Conservation (phyloP, 2,888 invertebrate genomes). For the Arge pagana region DNA sequence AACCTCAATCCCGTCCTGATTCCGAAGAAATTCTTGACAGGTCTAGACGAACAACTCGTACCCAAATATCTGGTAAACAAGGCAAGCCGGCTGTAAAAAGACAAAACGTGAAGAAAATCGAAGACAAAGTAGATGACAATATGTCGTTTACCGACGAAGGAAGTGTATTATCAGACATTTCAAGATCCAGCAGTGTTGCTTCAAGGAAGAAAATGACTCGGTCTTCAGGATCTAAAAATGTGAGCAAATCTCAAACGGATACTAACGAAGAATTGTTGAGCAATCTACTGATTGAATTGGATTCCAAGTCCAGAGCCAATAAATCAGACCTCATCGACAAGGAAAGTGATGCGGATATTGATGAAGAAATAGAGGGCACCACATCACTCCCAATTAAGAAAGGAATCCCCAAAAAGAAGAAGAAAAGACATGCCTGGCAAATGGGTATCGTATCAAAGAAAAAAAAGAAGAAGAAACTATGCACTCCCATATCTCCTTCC, state of each 20-base stretch:
- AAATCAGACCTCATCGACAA: conserved; percentile 27
- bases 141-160: conserved; percentile 41
- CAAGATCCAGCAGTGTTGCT: conserved; percentile 39
- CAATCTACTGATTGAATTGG: conserved; percentile 37
- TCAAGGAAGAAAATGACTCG: conserved; percentile 19
- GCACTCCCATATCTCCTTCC: conserved; percentile 4
- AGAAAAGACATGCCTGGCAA: conserved; percentile 46
- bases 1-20: conserved; percentile 26
- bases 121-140: conserved; percentile 28
- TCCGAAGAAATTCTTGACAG: conserved; percentile 10
- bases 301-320: conserved; percentile 1
- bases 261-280: conserved; percentile 40
- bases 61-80: conserved; percentile 23
- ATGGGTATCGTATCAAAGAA: conserved; percentile 38
- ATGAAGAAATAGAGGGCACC: conserved; percentile 27
- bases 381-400: conserved; percentile 1
- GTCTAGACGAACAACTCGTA: conserved; percentile 14
- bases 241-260: conserved; percentile 22
- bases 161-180: conserved; percentile 45
- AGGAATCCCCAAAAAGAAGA: conserved; percentile 38
- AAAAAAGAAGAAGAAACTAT: conserved; percentile 30
- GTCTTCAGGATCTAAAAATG: conserved; percentile 25
- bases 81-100: not conserved
- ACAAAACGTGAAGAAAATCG: conserved; percentile 1
- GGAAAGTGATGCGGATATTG: conserved; percentile 34